Conservation (phyloP, 2,888 invertebrate species). For the Acanthosoma haemorrhoidale region DNA sequence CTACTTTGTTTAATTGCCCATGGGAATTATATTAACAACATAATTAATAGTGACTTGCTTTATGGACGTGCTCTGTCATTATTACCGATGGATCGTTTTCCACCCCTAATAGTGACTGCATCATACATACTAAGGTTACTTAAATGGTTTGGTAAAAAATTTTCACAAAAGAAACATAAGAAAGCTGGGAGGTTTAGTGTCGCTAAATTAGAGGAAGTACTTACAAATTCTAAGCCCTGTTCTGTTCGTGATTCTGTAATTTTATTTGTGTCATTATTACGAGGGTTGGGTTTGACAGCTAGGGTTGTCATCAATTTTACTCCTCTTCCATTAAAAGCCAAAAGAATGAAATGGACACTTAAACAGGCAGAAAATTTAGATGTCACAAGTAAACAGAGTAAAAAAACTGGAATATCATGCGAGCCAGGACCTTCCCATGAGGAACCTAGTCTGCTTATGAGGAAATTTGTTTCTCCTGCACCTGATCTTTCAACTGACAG, state of each 20-base stretch:
- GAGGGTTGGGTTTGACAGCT: slow-evolving; percentile 75
- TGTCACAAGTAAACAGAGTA: too few relatives aligned
- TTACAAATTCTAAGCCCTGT: slow-evolving; percentile 57
- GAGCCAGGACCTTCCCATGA: too few relatives aligned
- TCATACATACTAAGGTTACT: slow-evolving; percentile 71
- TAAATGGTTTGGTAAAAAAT: slow-evolving; percentile 63
- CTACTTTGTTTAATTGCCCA: slow-evolving; percentile 75
- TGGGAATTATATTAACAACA: slow-evolving; percentile 66
- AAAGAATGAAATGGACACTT: neutral
- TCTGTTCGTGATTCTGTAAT: slow-evolving; percentile 65
- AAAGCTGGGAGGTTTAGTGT: slow-evolving; percentile 45
- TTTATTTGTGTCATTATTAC: slow-evolving; percentile 68
- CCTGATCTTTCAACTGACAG: too few relatives aligned
- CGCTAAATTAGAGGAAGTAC: slow-evolving; percentile 53
- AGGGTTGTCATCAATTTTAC: slow-evolving; percentile 75
- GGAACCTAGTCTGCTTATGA: too few relatives aligned
- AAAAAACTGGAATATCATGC: too few relatives aligned
- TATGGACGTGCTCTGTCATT: slow-evolving; percentile 65
- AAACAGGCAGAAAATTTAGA: too few relatives aligned
- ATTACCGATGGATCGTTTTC: slow-evolving; percentile 69
- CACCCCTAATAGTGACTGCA: slow-evolving; percentile 65
- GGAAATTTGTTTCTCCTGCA: too few relatives aligned
- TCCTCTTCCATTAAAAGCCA: slow-evolving; percentile 66
- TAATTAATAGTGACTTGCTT: slow-evolving; percentile 61
- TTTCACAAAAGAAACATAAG: slow-evolving; percentile 49